Base-by-base conservation (phyloP, 2,888 invertebrate species). In the Lithophane semibrunnea region DNA sequence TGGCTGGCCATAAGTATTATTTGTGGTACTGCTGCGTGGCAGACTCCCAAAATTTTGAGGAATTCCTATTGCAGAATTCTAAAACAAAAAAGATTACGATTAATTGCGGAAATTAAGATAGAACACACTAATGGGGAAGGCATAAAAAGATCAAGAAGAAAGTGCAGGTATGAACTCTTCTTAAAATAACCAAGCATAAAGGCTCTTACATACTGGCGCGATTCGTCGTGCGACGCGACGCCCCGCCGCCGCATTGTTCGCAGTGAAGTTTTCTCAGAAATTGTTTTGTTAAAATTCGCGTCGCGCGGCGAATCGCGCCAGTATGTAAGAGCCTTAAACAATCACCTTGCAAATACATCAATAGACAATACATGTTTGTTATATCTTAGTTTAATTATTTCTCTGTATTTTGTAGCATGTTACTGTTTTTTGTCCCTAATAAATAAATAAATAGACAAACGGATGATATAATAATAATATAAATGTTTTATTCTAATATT, bases 391-490 rank as follows among this genome's bases (percentile, higher is more conserved):
- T 29, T 29, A 29, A 29, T 29, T 29, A 29, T 29, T 29, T 29
- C 29, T 29, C 29, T 29, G 29, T 29, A 29, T 29, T 29, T 29
- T 29, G 29, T 29, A 29, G 1, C 29, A 29, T 29, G 29, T 29
- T 1, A 29, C 29, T 29, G 29, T 29, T 29, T 29, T 29, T 0
- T 29, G 29, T 29, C 29, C 1, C 29, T 29, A 1, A 29, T 29
- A n/a, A 56, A 56, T n/a, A 56, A n/a, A 12, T 56, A n/a, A 56
- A n/a, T 12, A 56, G 56, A 56, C n/a, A n/a, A 56, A 56, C 12
- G n/a, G n/a, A n/a, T 56, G n/a, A 56, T 56, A 56, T n/a, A 79
- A 77, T 79, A 63, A 54, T 63, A 47, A 24, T 37, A 24, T 16
- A 54, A 37, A 69, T 21, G 47, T 70, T n/a, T n/a, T n/a, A n/a